These are phyloP conservation scores for Microplitis mediator DNA, from an alignment of 1,140 invertebrate species.

Conservation along the genomic window DNA sequence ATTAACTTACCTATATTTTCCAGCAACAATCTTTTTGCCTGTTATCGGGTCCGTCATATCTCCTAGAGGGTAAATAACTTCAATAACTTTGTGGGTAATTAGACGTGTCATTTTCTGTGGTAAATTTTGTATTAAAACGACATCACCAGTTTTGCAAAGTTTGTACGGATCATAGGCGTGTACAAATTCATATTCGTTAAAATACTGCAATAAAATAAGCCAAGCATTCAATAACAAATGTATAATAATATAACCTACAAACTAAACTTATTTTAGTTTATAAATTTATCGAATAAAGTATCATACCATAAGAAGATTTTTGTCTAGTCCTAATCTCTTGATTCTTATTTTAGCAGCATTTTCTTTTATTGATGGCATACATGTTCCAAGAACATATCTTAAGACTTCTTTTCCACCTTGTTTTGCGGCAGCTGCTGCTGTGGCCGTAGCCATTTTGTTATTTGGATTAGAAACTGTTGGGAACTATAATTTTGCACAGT, in stretches of 20 bases:
- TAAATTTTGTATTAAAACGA: constrained; percentile 77
- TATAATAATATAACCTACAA: constrained; percentile 34
- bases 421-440: background rate
- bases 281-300: constrained; percentile 9
- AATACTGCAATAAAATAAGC: constrained; percentile 71
- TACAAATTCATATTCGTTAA: constrained; percentile 71
- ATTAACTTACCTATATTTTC: constrained; percentile 66
- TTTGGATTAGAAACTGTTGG: no score
- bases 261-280: background rate
- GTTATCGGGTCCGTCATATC: constrained; percentile 84
- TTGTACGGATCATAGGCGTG: constrained; percentile 80
- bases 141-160: constrained; percentile 79
- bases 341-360: constrained; percentile 79
- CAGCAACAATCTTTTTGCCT: constrained; percentile 76
- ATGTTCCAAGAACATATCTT: constrained; percentile 68
- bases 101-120: constrained; percentile 74
- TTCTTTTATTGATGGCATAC: constrained; percentile 74
- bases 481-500: no score
- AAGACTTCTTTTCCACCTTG: constrained; percentile 8
- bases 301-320: constrained; percentile 71
- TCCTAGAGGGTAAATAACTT: constrained; percentile 80
- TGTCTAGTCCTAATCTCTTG: constrained; percentile 72
- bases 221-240: constrained; percentile 34
- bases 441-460: no score
- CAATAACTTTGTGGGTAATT: constrained; percentile 75